Conservation (phyloP, 2,888 invertebrate genomes). For the Conomelus anceps region DNA sequence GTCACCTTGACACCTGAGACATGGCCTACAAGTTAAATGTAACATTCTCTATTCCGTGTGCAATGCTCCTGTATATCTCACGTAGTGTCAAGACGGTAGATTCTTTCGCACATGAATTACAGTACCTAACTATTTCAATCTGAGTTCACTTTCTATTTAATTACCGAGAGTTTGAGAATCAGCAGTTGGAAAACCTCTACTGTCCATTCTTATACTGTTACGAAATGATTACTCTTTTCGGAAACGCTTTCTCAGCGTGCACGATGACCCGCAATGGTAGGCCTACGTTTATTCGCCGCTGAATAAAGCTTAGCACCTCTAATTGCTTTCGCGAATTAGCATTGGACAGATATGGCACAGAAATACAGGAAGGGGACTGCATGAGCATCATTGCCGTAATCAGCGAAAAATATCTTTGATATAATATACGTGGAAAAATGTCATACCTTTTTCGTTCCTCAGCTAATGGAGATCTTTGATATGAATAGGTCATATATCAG, state of each 20-base stretch:
- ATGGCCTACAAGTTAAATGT: neutral
- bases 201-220: neutral
- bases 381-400: neutral
- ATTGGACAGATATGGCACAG: neutral
- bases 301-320: neutral
- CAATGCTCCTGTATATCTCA: neutral
- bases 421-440: too few species aligned
- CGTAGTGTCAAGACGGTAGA: neutral
- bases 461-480: too few species aligned
- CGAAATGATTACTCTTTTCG: neutral
- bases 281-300: neutral
- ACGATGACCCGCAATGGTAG: neutral
- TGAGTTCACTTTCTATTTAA: neutral
- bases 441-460: too few species aligned
- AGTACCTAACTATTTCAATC: neutral
- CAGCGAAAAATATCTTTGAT: neutral
- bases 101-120: neutral
- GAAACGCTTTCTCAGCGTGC: neutral
- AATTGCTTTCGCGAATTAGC: neutral
- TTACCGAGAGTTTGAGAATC: neutral
- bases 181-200: neutral
- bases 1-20: neutral
- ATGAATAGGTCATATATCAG: too few species aligned
- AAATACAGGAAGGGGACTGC: neutral
- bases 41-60: neutral